Evolutionary conservation across 2,797 vertebrate species (phyloP).

Genomic region (Gymnocypris eckloni): DNA sequence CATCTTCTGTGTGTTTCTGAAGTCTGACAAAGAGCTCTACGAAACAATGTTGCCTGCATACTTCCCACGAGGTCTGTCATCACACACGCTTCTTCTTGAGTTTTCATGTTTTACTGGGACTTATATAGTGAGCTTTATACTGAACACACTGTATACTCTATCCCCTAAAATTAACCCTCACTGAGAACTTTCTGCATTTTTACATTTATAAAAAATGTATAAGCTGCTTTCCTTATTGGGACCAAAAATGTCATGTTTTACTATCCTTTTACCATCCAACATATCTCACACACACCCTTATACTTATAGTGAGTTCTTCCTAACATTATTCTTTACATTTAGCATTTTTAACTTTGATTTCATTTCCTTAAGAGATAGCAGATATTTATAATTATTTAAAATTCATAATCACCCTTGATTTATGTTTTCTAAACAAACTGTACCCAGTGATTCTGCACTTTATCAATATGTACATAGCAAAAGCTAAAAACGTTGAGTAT

Average conservation of each 20-base stretch:
- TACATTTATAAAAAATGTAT: not conserved
- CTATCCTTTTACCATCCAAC: not conserved
- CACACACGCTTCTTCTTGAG: conserved; percentile 22
- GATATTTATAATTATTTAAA: conserved; percentile 46
- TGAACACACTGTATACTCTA: not conserved
- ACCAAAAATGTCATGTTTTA: not conserved
- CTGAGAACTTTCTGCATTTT: not conserved
- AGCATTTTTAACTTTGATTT: conserved; percentile 44
- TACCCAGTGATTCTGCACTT: conserved; percentile 12
- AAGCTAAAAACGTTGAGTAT: not conserved
- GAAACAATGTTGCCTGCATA: conserved; percentile 81
- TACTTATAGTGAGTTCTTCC: conserved; percentile 41
- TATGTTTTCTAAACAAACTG: conserved; percentile 35
- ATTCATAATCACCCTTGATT: conserved; percentile 22
- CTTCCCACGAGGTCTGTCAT: conserved; percentile 83
- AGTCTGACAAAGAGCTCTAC: conserved; percentile 85
- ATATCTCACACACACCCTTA: not conserved
- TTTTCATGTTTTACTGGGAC: not conserved
- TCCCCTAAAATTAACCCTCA: not conserved
- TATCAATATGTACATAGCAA: not conserved
- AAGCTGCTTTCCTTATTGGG: not conserved
- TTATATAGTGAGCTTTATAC: not conserved
- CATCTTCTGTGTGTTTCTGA: conserved; percentile 88
- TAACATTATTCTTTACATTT: conserved; percentile 42
- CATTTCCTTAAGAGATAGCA: conserved; percentile 34